phyloP scores from a whole-genome alignment of 2,113 vertebrate genomes.

The Hippoglossus stenolepis region DNA sequence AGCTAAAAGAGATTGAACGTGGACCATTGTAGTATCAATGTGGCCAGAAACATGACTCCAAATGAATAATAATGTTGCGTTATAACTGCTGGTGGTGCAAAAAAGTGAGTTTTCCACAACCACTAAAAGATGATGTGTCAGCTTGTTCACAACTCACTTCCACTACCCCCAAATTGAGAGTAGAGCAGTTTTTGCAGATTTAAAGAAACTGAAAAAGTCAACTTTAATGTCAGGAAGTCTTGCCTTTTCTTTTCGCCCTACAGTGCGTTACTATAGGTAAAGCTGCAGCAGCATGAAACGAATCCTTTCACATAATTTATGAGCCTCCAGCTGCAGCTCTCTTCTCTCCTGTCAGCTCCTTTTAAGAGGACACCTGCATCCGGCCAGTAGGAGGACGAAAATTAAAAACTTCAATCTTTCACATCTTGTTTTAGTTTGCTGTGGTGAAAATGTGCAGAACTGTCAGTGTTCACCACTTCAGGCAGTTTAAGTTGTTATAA shows the following conservation, averaged over 20 bases:
- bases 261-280: neutral
- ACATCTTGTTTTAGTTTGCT: neutral
- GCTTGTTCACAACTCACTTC: too few species aligned
- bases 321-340: constrained; percentile 30
- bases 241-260: neutral
- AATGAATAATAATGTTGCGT: neutral
- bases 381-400: neutral
- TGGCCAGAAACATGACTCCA: neutral
- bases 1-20: neutral
- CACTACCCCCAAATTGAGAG: neutral
- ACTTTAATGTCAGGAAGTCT: neutral
- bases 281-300: constrained; percentile 5
- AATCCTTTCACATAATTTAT: constrained; percentile 20
- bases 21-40: neutral
- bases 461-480: neutral
- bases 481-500: neutral
- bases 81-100: neutral
- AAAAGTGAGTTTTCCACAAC: neutral
- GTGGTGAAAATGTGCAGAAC: too few species aligned
- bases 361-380: constrained; percentile 34
- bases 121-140: neutral
- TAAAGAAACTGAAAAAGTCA: neutral
- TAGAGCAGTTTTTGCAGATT: neutral
- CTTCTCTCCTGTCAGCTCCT: constrained; percentile 37
- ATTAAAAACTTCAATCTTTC: constrained; percentile 3